Base-by-base conservation (phyloP, 2,888 invertebrate species). In the Amorpha juglandis region DNA sequence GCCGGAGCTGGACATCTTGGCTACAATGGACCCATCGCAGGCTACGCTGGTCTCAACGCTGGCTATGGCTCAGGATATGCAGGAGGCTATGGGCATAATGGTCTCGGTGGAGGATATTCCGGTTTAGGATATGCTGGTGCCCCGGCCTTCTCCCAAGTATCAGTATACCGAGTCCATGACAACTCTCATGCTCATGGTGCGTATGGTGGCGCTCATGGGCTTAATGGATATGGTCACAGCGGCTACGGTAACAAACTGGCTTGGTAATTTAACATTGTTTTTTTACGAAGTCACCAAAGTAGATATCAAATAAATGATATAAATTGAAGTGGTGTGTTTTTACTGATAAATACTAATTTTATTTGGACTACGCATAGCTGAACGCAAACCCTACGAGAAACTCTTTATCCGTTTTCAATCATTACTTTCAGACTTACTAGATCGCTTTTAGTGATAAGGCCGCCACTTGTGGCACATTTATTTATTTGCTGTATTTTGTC, bases 91-190 rank as follows among this genome's bases (percentile, higher is more conserved):
- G 55, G 69, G 3, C 38, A 64, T 11, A 21, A 53, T 3, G 69
- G 69, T 6, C 35, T 65, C 48, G 71, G 70, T 6, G 47, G 50
- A n/a, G 69, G 69, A 50, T 50, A 50, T 35, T 67, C 69, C 27
- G 70, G 27, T 27, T 1, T 27, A n/a, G 69, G 69, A 50, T 50
- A 50, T 45, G 67, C 69, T 35, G 70, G 71, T 19, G 58, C 65
- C 16, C 64, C 67, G 6, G 67, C 67, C 11, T 35, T 67, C 4
- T 67, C 64, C n/a, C 33, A 67, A 27, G 77, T 73, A 1, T 78
- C 78, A 1, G 76, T 78, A 16, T 74, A 78, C 68, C 74, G 74
- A 62, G 71, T 73, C 7, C 71, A 71, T 48, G 65, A 51, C 16
- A 12, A 50, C 69, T 51, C 67, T 69, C 65, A 48, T 19, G 42